These are phyloP conservation scores for Corythoichthys haematopterus DNA, from an alignment of 2,113 vertebrate genomes.

Conservation along the genomic window DNA sequence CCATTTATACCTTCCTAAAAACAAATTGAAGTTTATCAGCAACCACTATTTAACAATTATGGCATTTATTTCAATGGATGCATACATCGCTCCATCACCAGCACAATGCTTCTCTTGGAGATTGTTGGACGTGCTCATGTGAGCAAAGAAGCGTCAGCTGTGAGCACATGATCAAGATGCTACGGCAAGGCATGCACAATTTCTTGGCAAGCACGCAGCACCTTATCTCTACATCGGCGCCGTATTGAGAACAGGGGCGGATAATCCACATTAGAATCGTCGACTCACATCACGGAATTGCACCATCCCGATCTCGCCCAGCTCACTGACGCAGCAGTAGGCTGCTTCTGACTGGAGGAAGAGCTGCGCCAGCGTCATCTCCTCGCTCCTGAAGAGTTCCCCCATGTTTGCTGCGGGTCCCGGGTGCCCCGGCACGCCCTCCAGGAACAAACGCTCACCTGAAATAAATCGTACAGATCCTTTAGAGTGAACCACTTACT, in stretches of 20 bases:
- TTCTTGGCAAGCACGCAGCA: slow-evolving; percentile 13
- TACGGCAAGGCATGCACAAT: slow-evolving; percentile 30
- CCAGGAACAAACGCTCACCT: not conserved
- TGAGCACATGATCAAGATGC: slow-evolving; percentile 55
- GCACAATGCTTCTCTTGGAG: slow-evolving; percentile 37
- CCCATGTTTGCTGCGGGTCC: slow-evolving; percentile 76
- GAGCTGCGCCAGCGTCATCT: slow-evolving; percentile 97
- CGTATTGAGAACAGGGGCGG: not conserved
- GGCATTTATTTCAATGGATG: not conserved
- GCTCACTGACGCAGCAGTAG: slow-evolving; percentile 94
- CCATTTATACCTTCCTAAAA: not conserved
- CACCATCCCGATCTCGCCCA: slow-evolving; percentile 96
- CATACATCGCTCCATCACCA: not conserved
- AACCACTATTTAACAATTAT: not conserved
- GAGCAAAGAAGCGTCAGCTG: slow-evolving; percentile 46
- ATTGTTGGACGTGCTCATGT: slow-evolving; percentile 22
- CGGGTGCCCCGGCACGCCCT: slow-evolving; percentile 12
- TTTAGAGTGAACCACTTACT: not conserved
- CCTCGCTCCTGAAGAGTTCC: slow-evolving; percentile 94
- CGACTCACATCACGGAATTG: slow-evolving; percentile 94
- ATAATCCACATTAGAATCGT: not conserved
- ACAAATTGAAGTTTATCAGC: not conserved
- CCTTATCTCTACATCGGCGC: not conserved
- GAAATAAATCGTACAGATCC: not conserved
- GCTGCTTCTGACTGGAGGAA: slow-evolving; percentile 96